phyloP scores from a whole-genome alignment of 2,888 invertebrate genomes.

The Magallana nippona region DNA sequence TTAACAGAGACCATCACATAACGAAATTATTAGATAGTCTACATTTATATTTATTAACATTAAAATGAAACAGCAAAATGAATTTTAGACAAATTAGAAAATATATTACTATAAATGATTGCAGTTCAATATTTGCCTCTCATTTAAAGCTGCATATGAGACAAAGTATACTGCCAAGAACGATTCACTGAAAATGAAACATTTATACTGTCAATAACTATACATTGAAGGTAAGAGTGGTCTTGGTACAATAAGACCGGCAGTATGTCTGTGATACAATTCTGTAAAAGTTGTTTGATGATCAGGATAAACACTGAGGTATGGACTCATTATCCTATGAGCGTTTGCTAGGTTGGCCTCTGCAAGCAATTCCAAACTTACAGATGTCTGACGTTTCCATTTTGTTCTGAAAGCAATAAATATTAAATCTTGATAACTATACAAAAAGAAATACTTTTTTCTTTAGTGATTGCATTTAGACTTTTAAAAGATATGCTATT shows the following conservation, averaged over 20 bases:
- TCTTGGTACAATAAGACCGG: background rate
- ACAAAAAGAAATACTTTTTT: too few species aligned
- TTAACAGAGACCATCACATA: too few species aligned
- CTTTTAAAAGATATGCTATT: too few species aligned
- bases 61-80: too few species aligned
- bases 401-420: conserved; percentile 88
- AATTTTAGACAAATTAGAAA: too few species aligned
- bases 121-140: too few species aligned
- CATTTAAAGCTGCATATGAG: background rate
- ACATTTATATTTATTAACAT: too few species aligned
- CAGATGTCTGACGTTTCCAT: conserved; percentile 99
- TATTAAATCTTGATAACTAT: background rate
- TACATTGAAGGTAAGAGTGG: background rate
- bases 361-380: conserved; percentile 96
- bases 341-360: conserved; percentile 99
- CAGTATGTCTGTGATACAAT: background rate
- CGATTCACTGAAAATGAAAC: too few species aligned
- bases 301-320: background rate
- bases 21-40: too few species aligned
- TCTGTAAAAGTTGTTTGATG: background rate
- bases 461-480: too few species aligned
- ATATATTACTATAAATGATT: too few species aligned
- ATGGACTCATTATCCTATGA: conserved; percentile 86
- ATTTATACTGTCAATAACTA: background rate
- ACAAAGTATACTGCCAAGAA: background rate